These are phyloP conservation scores for Anolis apletophallus DNA, from an alignment of 2,797 vertebrate genomes.

Conservation along the genomic window DNA sequence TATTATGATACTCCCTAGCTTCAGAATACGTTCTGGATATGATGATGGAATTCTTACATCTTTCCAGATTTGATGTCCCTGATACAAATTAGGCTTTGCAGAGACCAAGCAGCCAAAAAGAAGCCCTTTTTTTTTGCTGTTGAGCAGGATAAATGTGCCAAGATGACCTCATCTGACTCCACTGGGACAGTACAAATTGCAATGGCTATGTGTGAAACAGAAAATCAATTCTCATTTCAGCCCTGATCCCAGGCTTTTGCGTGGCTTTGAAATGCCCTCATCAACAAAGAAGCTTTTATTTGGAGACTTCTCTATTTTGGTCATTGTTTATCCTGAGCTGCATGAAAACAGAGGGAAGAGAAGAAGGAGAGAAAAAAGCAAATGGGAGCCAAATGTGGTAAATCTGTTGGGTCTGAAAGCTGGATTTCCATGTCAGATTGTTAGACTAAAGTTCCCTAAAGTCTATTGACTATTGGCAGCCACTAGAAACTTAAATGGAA, in stretches of 20 bases:
- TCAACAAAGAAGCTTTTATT: slow-evolving; percentile 53
- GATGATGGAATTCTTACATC: not conserved
- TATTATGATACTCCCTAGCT: not conserved
- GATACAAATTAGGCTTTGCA: not conserved
- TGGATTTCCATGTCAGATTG: not conserved
- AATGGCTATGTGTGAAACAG: slow-evolving; percentile 53
- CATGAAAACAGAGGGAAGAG: slow-evolving; percentile 36
- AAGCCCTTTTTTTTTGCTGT: not conserved
- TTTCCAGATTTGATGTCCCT: not conserved
- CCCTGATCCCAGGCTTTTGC: slow-evolving; percentile 56
- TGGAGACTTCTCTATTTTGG: not conserved
- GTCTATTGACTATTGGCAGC: not conserved
- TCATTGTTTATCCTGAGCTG: slow-evolving; percentile 22
- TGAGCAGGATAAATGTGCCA: slow-evolving; percentile 43
- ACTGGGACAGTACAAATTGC: slow-evolving; percentile 53
- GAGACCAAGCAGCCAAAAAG: not conserved
- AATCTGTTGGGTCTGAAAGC: not conserved
- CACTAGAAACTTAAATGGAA: too few relatives aligned
- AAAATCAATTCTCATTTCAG: slow-evolving; percentile 71
- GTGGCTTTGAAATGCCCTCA: slow-evolving; percentile 69
- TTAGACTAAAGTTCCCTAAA: not conserved
- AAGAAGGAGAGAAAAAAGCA: slow-evolving; percentile 4
- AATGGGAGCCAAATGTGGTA: not conserved
- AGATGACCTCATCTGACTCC: slow-evolving; percentile 64
- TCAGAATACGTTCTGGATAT: not conserved